Base-by-base conservation (phyloP, 2,113 vertebrate species). In the Australoheros scitulus region DNA sequence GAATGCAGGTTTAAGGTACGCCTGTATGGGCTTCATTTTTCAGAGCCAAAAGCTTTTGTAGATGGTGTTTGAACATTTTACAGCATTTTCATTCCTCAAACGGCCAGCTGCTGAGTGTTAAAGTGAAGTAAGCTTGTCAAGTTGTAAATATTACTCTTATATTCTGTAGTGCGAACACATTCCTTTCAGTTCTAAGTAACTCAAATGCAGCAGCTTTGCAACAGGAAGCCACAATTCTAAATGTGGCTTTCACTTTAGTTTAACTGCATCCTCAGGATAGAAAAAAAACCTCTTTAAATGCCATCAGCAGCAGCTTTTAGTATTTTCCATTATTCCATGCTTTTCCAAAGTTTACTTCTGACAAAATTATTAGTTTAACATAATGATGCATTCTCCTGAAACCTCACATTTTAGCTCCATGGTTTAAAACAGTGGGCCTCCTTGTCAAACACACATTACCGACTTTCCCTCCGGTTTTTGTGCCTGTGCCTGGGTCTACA, bases 211-310 rank as follows among this genome's bases (percentile, higher is more conserved):
- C 65, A 22, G 22, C 55, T 56, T 56, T 56, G 8, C 9, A 50
- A 70, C 43, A 70, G 65, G 18, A 70, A 70, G 24, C 43, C 24
- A 52, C 24, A 3, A 43, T 29, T 13, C 22, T 68, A 26, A 47
- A 68, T 0, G 17, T 26, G 64, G 41, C 41, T 47, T 68, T 52
- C 24, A 70, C 24, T 70, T 70, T 26, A 20, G 24, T 29, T 70
- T 20, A 29, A 50, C 41, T 50, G 22, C 6, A 26, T 26, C 47
- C 32, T 72, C 20, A 72, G 32, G 0, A 5, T 0, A 52, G 50
- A 13, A n/a, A 20, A 15, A 55, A 57, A 22, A 22, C 20, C 56
- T 57, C n/a, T 57, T 57, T 11, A 57, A 57, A 57, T 22, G n/a
- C 22, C 2, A 32, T 34, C 68, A 55, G 26, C 55, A 34, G 2